Base-by-base conservation (phyloP, 2,888 invertebrate species). In the Ferrisia virgata region DNA sequence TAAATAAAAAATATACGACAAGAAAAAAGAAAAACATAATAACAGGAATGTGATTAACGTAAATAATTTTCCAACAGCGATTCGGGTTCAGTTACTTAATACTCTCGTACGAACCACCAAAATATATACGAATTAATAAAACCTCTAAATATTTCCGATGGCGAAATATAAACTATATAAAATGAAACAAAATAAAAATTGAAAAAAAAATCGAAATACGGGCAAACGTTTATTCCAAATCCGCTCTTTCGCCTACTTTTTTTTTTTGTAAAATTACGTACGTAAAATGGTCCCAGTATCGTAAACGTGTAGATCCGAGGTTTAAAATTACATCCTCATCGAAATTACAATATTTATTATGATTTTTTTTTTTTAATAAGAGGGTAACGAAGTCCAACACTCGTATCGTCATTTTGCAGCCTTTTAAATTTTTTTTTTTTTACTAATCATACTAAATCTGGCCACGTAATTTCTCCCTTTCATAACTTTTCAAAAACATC, bases 231-330 rank as follows among this genome's bases (percentile, higher is more conserved):
- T 53, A 22, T 53, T 53, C n/a, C 53, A 22, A 53, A 53, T 53
- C 53, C 53, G 22, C 53, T 53, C 53, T 53, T 53, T 53, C 53
- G 53, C 53, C 53, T 53, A 53, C 33, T 39, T 78, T 78, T 78
- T 22, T n/a, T n/a, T n/a, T n/a, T n/a, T 78, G 72, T 39, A 40
- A 79, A 80, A 80, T 31, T 80, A 80, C 72, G 28, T 76, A 53
- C 53, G 53, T 76, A 76, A 80, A 80, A 80, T 80, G 80, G 80
- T 80, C 80, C 80, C 80, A 80, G 53, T 80, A 47, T 47, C 43
- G 43, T 79, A 80, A 80, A 80, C 64, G 28, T 39, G 6, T 25
- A 64, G 15, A 64, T 28, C 64, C 28, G 64, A 25, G 28, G 64
- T 28, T 58, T 28, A 64, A 64, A 53, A 53, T 53, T 9, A 53